These are phyloP conservation scores for Anolis apletophallus DNA, from an alignment of 2,797 vertebrate species.

Conservation along the genomic window DNA sequence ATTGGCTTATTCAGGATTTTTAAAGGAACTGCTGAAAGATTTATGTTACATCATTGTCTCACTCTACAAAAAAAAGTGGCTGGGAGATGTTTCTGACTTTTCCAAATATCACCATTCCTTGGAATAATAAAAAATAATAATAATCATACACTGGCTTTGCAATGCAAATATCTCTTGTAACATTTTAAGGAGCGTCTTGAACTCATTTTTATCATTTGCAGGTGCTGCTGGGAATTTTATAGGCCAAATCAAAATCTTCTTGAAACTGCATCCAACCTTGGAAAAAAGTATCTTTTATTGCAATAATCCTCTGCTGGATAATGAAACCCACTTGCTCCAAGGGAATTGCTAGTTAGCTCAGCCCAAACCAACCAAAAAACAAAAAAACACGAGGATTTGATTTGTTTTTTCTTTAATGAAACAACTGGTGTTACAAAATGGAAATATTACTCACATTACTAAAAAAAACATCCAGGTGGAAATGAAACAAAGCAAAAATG, in stretches of 20 bases:
- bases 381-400: slow-evolving; percentile 32
- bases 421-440: slow-evolving; percentile 39
- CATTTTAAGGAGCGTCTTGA: slow-evolving; percentile 40
- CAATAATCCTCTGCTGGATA: slow-evolving; percentile 37
- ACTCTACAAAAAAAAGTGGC: not conserved
- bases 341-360: slow-evolving; percentile 37
- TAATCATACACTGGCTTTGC: not conserved
- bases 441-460: slow-evolving; percentile 44
- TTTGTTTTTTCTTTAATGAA: not conserved
- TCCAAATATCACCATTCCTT: not conserved
- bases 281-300: slow-evolving; percentile 30
- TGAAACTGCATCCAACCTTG: slow-evolving; percentile 11
- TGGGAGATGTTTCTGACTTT: slow-evolving; percentile 22
- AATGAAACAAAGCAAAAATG: slow-evolving; percentile 33
- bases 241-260: slow-evolving; percentile 47
- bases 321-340: slow-evolving; percentile 50
- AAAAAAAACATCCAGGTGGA: slow-evolving; percentile 51
- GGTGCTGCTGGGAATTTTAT: slow-evolving; percentile 17
- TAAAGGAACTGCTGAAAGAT: slow-evolving; percentile 19
- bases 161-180: slow-evolving; percentile 33
- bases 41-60: not conserved
- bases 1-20: not conserved
- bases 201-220: slow-evolving; percentile 61
- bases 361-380: slow-evolving; percentile 40
- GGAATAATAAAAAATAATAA: not conserved